Base-by-base conservation (phyloP, 2,113 vertebrate genomes). In the Sapayoa aenigma region DNA sequence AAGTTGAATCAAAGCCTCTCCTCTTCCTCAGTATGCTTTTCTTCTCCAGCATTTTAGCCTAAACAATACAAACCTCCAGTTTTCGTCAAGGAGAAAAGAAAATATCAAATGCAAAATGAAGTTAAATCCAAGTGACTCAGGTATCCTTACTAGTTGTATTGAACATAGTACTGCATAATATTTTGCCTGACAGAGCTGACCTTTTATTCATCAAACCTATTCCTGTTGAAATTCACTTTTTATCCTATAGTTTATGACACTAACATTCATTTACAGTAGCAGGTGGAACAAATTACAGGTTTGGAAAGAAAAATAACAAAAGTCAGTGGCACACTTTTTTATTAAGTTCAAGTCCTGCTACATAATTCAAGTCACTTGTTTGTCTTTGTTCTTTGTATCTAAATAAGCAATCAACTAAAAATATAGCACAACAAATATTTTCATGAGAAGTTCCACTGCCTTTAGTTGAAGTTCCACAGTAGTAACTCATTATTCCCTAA, bases 1-100 rank as follows among this genome's bases (percentile, higher is more conserved):
- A 96, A 73, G 80, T 86, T 94, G 82, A 97, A 90, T 73, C 71
- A 94, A 93, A 92, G 39, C 53, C 49, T 94, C 89, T 97, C 92
- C 75, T 92, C 86, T 97, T 96, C 87, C 46, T 73, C 72, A 52
- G 50, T 44, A 83, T 73, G 76, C 68, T 82, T 96, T 74, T 86
- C 42, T 80, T 91, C 56, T 88, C 72, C 81, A 89, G 62, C 47
- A 92, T 97, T 97, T 93, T 88, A 88, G 56, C 60, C 52, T 89
- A 74, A 94, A 89, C 25, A 91, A 83, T 90, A 37, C 59, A 92
- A 92, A 97, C 55, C 11, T 58, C 33, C 71, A 42, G 21, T 75
- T 37, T 41, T 87, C 25, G 46, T 94, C 28, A 33, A 58, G 35
- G 37, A 67, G 50, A 50, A 88, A 85, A 82, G 55, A 89, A 75